These are phyloP conservation scores for Pammene aurita DNA, from an alignment of 2,888 invertebrate genomes.

Conservation along the genomic window DNA sequence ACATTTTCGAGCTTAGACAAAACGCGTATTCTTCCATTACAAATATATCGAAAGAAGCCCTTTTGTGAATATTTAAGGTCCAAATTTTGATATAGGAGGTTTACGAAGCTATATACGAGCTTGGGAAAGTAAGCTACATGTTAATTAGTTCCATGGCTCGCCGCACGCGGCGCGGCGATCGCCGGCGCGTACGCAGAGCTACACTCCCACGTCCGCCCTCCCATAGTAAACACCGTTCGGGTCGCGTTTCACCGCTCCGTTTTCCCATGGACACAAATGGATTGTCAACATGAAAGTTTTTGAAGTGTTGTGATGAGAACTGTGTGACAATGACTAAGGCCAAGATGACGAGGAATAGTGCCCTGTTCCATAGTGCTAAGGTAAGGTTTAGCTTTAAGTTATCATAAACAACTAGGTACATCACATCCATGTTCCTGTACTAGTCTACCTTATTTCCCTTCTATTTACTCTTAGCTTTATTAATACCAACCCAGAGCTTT, in stretches of 20 bases:
- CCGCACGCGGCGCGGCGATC: constrained; percentile 62
- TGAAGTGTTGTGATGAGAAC: constrained; percentile 68
- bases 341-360: constrained; percentile 82
- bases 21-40: not conserved
- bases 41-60: not conserved
- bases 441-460: not conserved
- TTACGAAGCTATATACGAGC: not conserved
- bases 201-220: constrained; percentile 78
- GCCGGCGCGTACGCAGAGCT: constrained; percentile 58
- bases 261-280: constrained; percentile 62
- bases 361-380: constrained; percentile 90
- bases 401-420: not conserved
- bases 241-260: constrained; percentile 55
- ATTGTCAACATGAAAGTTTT: constrained; percentile 64
- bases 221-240: constrained; percentile 72
- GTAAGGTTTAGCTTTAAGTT: constrained; percentile 70
- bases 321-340: constrained; percentile 84
- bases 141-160: constrained; percentile 52
- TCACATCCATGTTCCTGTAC: not conserved
- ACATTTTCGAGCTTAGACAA: not conserved
- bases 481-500: too few relatives aligned
- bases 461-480: not conserved
- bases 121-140: constrained; percentile 3
- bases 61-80: not conserved
- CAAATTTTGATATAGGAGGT: not conserved